Conservation (phyloP, 2,113 vertebrate genomes). For the Pseudorectes ferrugineus region DNA sequence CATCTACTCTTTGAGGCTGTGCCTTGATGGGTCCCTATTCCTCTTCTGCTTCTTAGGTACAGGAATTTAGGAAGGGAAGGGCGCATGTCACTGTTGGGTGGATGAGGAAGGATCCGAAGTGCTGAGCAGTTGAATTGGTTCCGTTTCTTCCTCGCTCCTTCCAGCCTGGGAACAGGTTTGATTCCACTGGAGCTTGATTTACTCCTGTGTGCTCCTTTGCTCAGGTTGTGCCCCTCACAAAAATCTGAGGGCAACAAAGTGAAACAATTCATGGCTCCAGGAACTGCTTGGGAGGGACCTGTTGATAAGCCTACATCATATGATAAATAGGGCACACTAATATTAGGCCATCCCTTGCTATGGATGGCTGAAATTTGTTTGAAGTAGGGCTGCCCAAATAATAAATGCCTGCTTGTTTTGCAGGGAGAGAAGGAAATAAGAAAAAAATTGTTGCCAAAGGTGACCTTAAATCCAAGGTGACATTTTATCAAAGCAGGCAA, state of each 20-base stretch:
- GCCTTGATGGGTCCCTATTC: background rate
- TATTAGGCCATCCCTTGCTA: accelerated
- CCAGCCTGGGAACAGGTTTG: background rate
- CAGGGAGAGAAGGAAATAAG: background rate
- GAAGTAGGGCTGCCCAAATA: background rate
- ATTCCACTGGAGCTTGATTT: background rate
- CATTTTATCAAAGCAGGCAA: background rate
- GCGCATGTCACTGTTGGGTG: background rate
- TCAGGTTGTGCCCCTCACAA: background rate
- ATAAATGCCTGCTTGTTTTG: background rate
- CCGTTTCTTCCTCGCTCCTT: background rate
- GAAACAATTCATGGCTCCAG: background rate
- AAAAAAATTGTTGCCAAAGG: background rate
- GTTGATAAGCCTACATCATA: background rate
- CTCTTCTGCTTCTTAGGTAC: background rate
- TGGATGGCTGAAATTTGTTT: background rate
- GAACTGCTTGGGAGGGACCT: background rate
- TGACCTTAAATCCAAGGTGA: background rate
- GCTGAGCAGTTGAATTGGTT: background rate
- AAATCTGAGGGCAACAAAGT: background rate
- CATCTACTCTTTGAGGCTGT: background rate
- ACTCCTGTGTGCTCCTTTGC: background rate
- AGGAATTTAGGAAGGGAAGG: background rate
- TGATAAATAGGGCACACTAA: background rate
- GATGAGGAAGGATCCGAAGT: background rate